Conservation (phyloP, 2,113 vertebrate species). For the Cervus canadensis region DNA sequence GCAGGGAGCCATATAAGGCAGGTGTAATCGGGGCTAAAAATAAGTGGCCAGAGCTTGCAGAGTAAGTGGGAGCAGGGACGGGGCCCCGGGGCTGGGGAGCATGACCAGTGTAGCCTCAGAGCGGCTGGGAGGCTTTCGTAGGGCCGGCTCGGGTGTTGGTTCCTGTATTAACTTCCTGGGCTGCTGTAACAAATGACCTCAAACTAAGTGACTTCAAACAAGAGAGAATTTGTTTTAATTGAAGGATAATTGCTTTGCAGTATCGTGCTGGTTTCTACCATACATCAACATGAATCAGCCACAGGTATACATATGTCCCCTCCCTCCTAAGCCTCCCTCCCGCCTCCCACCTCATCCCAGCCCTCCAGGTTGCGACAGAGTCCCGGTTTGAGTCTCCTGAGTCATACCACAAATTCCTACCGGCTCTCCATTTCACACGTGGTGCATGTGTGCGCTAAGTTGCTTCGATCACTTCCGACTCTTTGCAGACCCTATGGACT, state of each 20-base stretch:
- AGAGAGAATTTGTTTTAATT: background rate
- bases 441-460: background rate
- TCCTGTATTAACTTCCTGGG: background rate
- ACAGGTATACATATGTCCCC: background rate
- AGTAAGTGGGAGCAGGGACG: background rate
- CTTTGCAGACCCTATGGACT: background rate
- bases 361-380: background rate
- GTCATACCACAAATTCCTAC: background rate
- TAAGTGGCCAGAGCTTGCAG: background rate
- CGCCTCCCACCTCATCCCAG: background rate
- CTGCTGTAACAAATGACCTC: background rate
- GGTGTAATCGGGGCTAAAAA: conserved; percentile 56
- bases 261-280: background rate
- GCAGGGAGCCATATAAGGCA: conserved; percentile 49
- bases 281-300: background rate
- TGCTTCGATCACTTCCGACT: background rate
- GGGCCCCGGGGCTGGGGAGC: background rate
- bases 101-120: background rate
- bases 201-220: background rate
- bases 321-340: background rate
- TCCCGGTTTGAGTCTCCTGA: background rate
- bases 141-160: background rate
- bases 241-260: background rate
- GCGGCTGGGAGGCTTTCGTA: background rate
- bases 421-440: background rate